phyloP scores from a whole-genome alignment of 2,113 vertebrate genomes.

The Terrapene triunguis region DNA sequence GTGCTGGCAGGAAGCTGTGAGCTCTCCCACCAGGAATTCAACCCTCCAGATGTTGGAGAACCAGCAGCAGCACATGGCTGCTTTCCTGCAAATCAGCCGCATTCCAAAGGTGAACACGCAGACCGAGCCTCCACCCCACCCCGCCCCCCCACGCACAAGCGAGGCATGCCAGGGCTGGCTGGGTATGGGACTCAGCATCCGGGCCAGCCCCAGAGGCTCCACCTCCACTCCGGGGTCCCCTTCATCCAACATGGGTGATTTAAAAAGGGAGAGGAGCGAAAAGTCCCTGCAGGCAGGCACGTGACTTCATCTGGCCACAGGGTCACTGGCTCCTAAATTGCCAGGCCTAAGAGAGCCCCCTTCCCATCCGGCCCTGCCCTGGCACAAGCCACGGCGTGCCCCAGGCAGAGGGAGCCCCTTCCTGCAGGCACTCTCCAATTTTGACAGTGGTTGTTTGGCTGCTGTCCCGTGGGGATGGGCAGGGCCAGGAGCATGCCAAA shows the following conservation, averaged over 20 bases:
- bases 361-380: not conserved
- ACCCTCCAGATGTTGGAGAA: slow-evolving; percentile 62
- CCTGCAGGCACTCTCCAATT: not conserved
- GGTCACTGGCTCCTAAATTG: not conserved
- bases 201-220: not conserved
- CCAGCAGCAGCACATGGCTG: slow-evolving; percentile 29
- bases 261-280: not conserved
- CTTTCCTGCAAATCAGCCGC: slow-evolving; percentile 59
- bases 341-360: slow-evolving; percentile 1
- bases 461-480: not conserved
- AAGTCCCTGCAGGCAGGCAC: not conserved
- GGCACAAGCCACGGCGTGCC: not conserved
- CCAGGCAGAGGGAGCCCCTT: not conserved
- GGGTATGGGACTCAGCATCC: not conserved
- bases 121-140: not conserved
- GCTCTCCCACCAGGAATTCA: slow-evolving; percentile 46
- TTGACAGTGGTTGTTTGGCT: not conserved
- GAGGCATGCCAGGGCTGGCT: not conserved
- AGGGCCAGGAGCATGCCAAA: not conserved
- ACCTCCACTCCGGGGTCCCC: not conserved
- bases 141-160: not conserved
- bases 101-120: slow-evolving; percentile 66
- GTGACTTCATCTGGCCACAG: not conserved
- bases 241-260: not conserved
- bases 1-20: slow-evolving; percentile 5